Conservation (phyloP, 2,113 vertebrate genomes). For the Pomatorhinus ruficollis region DNA sequence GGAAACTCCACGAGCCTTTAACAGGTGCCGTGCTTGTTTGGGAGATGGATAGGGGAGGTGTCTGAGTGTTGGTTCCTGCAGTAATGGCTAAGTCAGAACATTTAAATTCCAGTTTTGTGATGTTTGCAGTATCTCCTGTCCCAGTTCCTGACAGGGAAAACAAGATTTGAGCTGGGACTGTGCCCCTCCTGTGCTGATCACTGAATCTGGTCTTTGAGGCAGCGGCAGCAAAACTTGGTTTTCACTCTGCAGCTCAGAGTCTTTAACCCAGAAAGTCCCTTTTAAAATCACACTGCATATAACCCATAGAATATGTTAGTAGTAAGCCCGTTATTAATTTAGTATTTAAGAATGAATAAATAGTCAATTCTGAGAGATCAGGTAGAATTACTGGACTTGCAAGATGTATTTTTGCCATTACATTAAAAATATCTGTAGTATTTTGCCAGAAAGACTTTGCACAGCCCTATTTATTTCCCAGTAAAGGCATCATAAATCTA, state of each 20-base stretch:
- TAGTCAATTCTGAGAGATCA: slow-evolving; percentile 35
- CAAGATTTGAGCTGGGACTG: not conserved
- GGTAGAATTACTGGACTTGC: slow-evolving; percentile 35
- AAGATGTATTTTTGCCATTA: slow-evolving; percentile 44
- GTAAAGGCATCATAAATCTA: slow-evolving; percentile 51
- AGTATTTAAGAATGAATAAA: slow-evolving; percentile 63
- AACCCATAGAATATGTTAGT: not conserved
- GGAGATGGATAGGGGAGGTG: not conserved
- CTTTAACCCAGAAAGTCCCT: not conserved
- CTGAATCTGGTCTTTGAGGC: not conserved
- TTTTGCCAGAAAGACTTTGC: slow-evolving; percentile 56
- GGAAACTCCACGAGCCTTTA: not conserved
- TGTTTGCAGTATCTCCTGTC: not conserved
- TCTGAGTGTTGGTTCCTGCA: not conserved
- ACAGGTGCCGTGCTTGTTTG: not conserved
- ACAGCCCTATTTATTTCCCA: slow-evolving; percentile 48
- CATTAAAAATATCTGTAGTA: slow-evolving; percentile 41
- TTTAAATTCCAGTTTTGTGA: not conserved
- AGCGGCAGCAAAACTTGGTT: not conserved
- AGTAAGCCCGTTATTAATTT: slow-evolving; percentile 40
- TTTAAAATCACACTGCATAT: not conserved
- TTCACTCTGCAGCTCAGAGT: not conserved
- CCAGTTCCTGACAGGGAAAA: not conserved
- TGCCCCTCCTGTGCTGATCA: not conserved
- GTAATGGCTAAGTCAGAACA: not conserved